Conservation (phyloP, 2,888 invertebrate species). For the Hofmannophila pseudospretella region DNA sequence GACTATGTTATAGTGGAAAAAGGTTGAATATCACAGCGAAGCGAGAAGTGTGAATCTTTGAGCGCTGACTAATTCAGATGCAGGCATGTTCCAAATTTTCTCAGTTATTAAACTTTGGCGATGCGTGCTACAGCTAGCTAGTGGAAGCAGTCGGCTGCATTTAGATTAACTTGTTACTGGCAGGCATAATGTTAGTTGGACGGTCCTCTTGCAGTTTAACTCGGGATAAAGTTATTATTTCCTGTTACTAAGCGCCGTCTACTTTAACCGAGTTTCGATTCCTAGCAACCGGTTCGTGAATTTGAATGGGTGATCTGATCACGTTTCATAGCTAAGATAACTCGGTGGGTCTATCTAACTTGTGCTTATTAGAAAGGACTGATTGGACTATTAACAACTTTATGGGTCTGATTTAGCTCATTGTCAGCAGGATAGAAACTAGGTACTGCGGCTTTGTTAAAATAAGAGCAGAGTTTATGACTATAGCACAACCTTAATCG, state of each 20-base stretch:
- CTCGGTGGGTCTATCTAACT: conserved; percentile 54
- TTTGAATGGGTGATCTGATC: conserved; percentile 73
- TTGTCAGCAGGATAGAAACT: too few relatives aligned
- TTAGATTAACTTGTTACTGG: conserved; percentile 77
- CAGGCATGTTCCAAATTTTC: conserved; percentile 57
- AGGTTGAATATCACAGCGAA: background rate
- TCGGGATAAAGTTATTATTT: conserved; percentile 74
- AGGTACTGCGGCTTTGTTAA: too few relatives aligned
- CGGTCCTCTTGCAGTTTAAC: conserved; percentile 67
- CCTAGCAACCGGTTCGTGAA: conserved; percentile 62
- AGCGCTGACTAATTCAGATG: conserved; percentile 42
- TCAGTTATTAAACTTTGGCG: conserved; percentile 65
- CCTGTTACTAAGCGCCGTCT: conserved; percentile 66
- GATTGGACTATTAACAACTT: conserved; percentile 18
- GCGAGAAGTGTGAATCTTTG: conserved; percentile 18
- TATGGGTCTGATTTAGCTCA: background rate
- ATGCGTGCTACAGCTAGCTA: conserved; percentile 63
- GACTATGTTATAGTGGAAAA: conserved; percentile 4
- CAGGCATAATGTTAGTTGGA: conserved; percentile 75
- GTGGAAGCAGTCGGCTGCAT: conserved; percentile 66
- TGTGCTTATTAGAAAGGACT: conserved; percentile 44
- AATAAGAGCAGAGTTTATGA: too few relatives aligned
- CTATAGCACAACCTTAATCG: too few relatives aligned
- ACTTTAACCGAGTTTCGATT: conserved; percentile 71
- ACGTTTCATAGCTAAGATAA: conserved; percentile 65